A percentile compares a stretch with the other conserved stretches of the same genome.
phyloP scores from a whole-genome alignment of 2,888 invertebrate species.

The Sphecodes monilicornis region DNA sequence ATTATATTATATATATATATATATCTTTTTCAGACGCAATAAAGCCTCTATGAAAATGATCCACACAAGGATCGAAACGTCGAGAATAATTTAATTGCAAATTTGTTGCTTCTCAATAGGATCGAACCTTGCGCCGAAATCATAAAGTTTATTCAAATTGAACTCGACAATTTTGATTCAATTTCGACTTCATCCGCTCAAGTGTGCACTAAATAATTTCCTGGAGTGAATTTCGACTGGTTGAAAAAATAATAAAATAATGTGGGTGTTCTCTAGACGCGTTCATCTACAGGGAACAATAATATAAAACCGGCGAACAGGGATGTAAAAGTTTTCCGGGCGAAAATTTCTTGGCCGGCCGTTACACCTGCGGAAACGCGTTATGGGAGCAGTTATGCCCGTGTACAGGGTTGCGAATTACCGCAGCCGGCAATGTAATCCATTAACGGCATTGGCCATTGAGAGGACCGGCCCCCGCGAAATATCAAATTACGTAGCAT shows the following conservation, averaged over 20 bases:
- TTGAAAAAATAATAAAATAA: background rate
- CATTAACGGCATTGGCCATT: constrained; percentile 66
- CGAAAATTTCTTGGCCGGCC: background rate
- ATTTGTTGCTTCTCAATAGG: too few relatives aligned
- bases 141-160: too few relatives aligned
- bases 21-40: too few relatives aligned
- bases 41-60: too few relatives aligned
- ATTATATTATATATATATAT: too few relatives aligned
- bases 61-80: too few relatives aligned
- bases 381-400: background rate
- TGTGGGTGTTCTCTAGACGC: background rate
- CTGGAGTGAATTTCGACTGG: background rate
- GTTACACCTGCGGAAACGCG: constrained; percentile 1
- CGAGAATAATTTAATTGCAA: too few relatives aligned
- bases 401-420: constrained; percentile 44
- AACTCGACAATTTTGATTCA: background rate
- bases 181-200: background rate
- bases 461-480: constrained; percentile 34
- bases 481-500: constrained; percentile 67
- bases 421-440: constrained; percentile 56
- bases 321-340: background rate
- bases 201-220: background rate
- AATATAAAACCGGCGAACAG: background rate
- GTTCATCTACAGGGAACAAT: background rate
- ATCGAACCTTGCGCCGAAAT: too few relatives aligned